Conservation (phyloP, 2,797 vertebrate genomes). For the Tragopan temminckii region DNA sequence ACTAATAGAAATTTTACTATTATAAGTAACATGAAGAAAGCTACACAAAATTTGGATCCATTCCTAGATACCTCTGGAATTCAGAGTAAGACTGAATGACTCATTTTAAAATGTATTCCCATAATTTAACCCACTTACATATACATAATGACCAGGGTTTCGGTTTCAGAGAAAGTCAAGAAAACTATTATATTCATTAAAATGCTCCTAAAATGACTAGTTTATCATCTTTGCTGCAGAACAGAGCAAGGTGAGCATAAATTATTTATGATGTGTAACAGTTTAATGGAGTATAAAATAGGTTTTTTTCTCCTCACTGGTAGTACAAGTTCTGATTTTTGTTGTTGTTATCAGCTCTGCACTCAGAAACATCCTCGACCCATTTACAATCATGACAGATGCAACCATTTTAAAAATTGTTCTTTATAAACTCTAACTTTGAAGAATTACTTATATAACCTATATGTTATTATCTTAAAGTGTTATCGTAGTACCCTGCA, state of each 20-base stretch:
- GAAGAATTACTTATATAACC: conserved; percentile 61
- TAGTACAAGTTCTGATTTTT: conserved; percentile 70
- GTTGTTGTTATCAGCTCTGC: conserved; percentile 58
- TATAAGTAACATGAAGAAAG: background rate
- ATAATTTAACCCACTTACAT: background rate
- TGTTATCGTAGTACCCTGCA: background rate
- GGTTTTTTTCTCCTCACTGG: conserved; percentile 67
- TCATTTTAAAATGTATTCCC: background rate
- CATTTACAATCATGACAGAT: conserved; percentile 73
- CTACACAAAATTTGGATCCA: background rate
- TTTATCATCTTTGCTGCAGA: conserved; percentile 78
- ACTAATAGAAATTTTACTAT: background rate
- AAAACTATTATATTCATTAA: conserved; percentile 64
- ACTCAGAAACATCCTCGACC: conserved; percentile 45
- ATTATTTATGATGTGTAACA: conserved; percentile 83
- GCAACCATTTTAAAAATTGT: conserved; percentile 76
- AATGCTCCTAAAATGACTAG: conserved; percentile 56
- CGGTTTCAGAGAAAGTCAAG: background rate
- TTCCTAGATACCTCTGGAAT: background rate
- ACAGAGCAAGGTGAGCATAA: conserved; percentile 68
- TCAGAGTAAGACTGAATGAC: background rate
- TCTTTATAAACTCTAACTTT: conserved; percentile 65
- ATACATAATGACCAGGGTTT: background rate
- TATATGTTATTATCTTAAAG: conserved; percentile 66
- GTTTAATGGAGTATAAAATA: conserved; percentile 85